These are phyloP conservation scores for Plotosus lineatus DNA, from an alignment of 2,113 vertebrate species.

Conservation along the genomic window DNA sequence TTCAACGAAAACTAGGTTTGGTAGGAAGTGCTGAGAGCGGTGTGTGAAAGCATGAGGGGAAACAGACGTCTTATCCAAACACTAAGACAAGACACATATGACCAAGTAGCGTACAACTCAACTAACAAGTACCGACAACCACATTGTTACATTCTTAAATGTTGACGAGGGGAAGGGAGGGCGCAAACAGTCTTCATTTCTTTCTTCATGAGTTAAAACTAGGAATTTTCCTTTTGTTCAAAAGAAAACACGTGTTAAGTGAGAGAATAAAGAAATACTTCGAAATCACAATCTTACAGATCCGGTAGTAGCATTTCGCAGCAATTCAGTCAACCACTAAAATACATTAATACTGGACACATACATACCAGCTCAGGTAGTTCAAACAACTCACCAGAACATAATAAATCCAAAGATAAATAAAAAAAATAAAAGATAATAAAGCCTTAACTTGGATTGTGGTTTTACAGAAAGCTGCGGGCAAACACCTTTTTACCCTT, in stretches of 20 bases:
- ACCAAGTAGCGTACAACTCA: background rate
- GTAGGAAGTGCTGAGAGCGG: background rate
- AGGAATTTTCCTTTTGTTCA: background rate
- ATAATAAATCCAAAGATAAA: background rate
- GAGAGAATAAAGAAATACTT: background rate
- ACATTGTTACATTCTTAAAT: background rate
- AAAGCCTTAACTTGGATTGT: background rate
- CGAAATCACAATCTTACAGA: background rate
- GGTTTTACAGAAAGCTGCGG: no score
- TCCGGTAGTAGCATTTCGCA: background rate
- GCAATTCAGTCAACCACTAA: background rate
- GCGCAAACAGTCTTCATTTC: background rate
- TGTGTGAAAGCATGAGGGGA: slow-evolving; percentile 9
- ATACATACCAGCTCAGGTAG: background rate
- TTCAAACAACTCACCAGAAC: background rate
- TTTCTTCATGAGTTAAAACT: background rate
- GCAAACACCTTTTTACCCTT: background rate
- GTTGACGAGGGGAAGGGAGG: background rate
- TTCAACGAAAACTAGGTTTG: slow-evolving; percentile 13
- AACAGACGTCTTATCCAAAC: slow-evolving; percentile 29
- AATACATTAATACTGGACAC: background rate
- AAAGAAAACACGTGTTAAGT: background rate
- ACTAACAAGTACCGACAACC: background rate
- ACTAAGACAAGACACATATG: background rate
- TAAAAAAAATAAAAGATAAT: no score